Conservation (phyloP, 2,888 invertebrate genomes). For the Drosophila borealis region DNA sequence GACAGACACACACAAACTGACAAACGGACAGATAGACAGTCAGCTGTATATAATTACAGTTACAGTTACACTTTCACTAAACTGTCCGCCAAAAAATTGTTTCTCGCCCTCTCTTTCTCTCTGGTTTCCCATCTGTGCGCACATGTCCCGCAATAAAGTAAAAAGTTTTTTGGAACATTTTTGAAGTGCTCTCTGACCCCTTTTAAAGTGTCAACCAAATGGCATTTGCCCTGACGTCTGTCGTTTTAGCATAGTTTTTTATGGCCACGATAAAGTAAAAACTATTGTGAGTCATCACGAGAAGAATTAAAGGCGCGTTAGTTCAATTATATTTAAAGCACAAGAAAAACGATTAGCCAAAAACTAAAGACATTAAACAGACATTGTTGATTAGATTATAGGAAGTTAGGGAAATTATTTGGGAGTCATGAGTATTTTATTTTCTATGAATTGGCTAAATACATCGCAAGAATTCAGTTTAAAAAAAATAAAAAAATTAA, state of each 20-base stretch:
- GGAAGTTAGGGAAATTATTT: too few species aligned
- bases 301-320: constrained; percentile 1
- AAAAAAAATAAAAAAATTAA: too few species aligned
- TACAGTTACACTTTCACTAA: constrained; percentile 80
- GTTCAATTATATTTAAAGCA: constrained; percentile 1
- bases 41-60: constrained; percentile 78
- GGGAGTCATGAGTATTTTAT: too few species aligned
- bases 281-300: constrained; percentile 5
- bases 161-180: constrained; percentile 17
- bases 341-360: neutral
- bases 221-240: constrained; percentile 20
- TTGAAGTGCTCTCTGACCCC: constrained; percentile 66
- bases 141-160: constrained; percentile 42
- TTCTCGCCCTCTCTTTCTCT: neutral
- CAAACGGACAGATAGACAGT: constrained; percentile 33
- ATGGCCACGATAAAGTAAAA: constrained; percentile 21
- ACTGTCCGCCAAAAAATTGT: constrained; percentile 42
- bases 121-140: neutral
- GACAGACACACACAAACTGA: constrained; percentile 37
- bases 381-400: too few species aligned
- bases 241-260: constrained; percentile 37
- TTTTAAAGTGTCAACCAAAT: constrained; percentile 70
- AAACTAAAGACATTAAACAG: neutral
- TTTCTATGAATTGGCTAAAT: too few species aligned
- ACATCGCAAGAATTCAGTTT: too few species aligned